Base-by-base conservation (phyloP, 2,797 vertebrate genomes). In the Eospalax fontanierii region DNA sequence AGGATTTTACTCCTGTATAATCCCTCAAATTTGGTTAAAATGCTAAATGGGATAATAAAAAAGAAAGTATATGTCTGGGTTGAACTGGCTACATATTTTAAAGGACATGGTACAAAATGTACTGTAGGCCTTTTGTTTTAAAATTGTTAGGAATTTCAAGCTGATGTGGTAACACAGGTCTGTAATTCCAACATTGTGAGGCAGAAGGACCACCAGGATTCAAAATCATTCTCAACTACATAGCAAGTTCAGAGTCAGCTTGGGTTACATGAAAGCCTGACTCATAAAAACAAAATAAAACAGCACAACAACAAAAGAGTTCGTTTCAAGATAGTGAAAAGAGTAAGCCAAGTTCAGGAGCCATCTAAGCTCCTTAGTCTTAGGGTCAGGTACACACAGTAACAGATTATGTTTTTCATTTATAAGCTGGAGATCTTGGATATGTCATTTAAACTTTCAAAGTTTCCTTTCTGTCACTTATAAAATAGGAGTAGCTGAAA, bases 21-120 rank as follows among this genome's bases (percentile, higher is more conserved):
- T 80, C 63, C 59, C 80, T 89, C 76, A 81, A 76, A 78, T 78
- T 92, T 87, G 68, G n/a, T 89, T 22, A 84, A 79, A 91, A 40
- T 54, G 22, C 14, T 89, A 75, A 71, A 12, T 4, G 2, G 24
- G 11, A 83, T 73, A 46, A 92, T 68, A 12, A 59, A 78, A 5
- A 46, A 76, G 15, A 66, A 75, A 94, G 80, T 33, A 80, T 30
- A 0, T 14, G 14, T 73, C n/a, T 87, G 46, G 74, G 28, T 33
- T 95, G 33, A 63, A 76, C 9, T 54, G 35, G 6, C 43, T 83
- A 61, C 3, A 33, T 54, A 66, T 80, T 94, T 87, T 80, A 83
- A 81, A 85, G 35, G 15, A 73, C 33, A 3, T n/a, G 70, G 24
- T 54, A 26, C 43, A 84, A 93, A 92, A 85, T 24, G 30, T 75